Evolutionary conservation across 2,113 vertebrate species (phyloP).

Genomic region (Chiloscyllium plagiosum): DNA sequence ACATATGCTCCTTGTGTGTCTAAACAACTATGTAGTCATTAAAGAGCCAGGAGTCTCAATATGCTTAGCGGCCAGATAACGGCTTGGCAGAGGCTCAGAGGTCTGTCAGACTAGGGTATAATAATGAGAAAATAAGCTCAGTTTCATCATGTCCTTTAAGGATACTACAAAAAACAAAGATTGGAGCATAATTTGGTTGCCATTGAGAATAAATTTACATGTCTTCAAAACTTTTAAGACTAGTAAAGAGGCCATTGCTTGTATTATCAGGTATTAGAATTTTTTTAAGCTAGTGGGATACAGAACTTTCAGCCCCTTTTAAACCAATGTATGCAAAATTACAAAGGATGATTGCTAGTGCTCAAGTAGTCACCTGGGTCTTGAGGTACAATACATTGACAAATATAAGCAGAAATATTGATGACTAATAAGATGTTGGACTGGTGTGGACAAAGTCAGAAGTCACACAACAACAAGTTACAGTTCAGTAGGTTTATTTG

Average conservation of each 20-base stretch:
- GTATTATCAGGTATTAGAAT: background rate
- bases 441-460: too few species aligned
- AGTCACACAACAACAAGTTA: too few species aligned
- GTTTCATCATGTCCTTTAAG: background rate
- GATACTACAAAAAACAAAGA: background rate
- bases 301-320: background rate
- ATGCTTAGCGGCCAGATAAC: background rate
- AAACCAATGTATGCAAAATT: background rate
- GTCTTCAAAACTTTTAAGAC: background rate
- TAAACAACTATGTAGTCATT: background rate
- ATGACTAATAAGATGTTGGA: too few species aligned
- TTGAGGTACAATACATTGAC: background rate
- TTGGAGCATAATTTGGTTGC: too few species aligned
- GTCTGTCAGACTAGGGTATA: background rate
- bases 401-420: too few species aligned
- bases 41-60: background rate
- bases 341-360: background rate
- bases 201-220: background rate
- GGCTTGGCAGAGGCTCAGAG: background rate
- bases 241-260: background rate
- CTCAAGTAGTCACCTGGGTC: background rate
- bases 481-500: too few species aligned
- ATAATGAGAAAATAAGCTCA: background rate
- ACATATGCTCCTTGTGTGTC: background rate
- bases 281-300: background rate